These are phyloP conservation scores for Mycteria americana DNA, from an alignment of 2,797 vertebrate species.

Conservation along the genomic window DNA sequence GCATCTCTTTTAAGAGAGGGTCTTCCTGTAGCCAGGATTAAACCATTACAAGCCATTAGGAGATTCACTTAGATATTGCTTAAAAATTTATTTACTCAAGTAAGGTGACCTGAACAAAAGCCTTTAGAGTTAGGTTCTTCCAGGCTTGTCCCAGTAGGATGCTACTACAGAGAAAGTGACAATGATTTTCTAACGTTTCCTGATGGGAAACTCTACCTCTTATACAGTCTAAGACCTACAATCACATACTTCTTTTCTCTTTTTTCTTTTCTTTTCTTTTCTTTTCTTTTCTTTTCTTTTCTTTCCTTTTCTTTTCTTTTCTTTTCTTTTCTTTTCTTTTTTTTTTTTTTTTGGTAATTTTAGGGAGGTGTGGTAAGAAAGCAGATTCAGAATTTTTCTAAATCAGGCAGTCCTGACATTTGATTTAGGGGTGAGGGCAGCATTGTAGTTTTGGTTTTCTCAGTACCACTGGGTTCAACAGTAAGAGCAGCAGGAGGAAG, in stretches of 20 bases:
- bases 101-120: background rate
- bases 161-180: background rate
- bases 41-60: background rate
- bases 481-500: constrained; percentile 8
- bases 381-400: background rate
- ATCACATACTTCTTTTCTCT: no score
- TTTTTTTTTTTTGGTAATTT: background rate
- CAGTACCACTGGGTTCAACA: background rate
- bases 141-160: background rate
- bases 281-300: no score
- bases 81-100: background rate
- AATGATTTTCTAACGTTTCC: background rate
- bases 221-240: background rate
- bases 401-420: background rate
- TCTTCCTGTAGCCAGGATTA: background rate
- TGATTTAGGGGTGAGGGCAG: background rate
- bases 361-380: background rate
- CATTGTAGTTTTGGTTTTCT: background rate
- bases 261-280: no score
- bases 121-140: background rate
- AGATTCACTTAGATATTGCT: background rate
- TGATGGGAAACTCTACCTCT: background rate
- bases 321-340: no score
- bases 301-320: no score
- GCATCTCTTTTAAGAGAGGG: background rate